phyloP scores from a whole-genome alignment of 2,113 vertebrate species.

The Taxidea taxus region DNA sequence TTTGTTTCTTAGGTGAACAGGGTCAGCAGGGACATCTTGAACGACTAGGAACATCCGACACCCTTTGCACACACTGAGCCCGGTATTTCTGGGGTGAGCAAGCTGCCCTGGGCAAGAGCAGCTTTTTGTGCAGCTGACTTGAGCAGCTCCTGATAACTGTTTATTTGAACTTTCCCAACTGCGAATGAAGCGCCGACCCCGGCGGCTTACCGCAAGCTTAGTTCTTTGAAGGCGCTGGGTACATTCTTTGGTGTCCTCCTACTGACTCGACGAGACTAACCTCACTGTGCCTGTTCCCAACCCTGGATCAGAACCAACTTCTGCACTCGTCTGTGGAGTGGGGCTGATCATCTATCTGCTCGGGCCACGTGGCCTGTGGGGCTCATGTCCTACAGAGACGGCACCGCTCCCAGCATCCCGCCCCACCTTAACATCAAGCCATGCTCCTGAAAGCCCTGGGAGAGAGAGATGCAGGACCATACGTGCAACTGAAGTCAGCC shows the following conservation, averaged over 20 bases:
- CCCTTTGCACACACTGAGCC: slow-evolving; percentile 41
- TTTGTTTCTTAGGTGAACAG: neutral
- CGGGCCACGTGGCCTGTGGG: neutral
- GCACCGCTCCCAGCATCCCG: neutral
- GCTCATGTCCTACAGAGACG: neutral
- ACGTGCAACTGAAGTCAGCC: neutral
- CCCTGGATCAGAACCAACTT: neutral
- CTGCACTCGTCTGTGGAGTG: neutral
- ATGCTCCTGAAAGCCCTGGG: neutral
- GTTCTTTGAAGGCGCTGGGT: slow-evolving; percentile 28
- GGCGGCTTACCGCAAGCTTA: slow-evolving; percentile 31
- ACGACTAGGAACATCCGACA: slow-evolving; percentile 52
- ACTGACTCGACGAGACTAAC: neutral
- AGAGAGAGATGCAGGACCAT: neutral
- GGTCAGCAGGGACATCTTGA: slow-evolving; percentile 39
- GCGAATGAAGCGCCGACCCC: slow-evolving; percentile 36
- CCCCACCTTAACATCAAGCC: neutral
- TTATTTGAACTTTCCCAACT: slow-evolving; percentile 56
- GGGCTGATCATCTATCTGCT: neutral
- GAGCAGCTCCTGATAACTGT: slow-evolving; percentile 26
- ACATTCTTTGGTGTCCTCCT: slow-evolving; percentile 27
- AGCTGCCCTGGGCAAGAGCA: slow-evolving; percentile 31
- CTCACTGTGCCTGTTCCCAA: neutral
- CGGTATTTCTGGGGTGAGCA: slow-evolving; percentile 45
- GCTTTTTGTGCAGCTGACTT: slow-evolving; percentile 38